These are phyloP conservation scores for Ophioninae sp. DNA, from an alignment of 2,888 invertebrate genomes.

Conservation along the genomic window DNA sequence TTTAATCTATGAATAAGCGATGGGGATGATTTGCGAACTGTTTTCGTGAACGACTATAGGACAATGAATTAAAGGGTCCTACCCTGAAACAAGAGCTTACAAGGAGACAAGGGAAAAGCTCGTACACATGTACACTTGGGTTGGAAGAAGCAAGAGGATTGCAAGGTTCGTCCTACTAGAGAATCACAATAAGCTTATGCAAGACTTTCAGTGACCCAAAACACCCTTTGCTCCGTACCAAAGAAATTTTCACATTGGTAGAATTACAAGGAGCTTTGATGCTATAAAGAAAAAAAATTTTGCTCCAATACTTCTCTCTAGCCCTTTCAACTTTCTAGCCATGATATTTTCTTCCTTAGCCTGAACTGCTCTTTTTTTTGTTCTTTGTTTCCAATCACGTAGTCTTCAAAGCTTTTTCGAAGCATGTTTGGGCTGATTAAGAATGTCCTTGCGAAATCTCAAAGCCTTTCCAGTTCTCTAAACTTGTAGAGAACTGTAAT, in stretches of 20 bases:
- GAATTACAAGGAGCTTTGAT: constrained; percentile 60
- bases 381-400: neutral
- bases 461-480: constrained; percentile 14
- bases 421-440: constrained; percentile 40
- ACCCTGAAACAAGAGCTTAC: constrained; percentile 13
- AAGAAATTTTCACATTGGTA: constrained; percentile 57
- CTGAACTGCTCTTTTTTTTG: constrained; percentile 25
- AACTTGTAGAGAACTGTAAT: constrained; percentile 15
- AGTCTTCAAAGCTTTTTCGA: constrained; percentile 7
- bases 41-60: neutral
- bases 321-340: neutral
- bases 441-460: constrained; percentile 42
- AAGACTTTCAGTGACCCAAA: constrained; percentile 39
- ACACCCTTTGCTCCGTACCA: constrained; percentile 42
- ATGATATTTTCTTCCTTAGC: constrained; percentile 22
- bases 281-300: constrained; percentile 58
- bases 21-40: neutral
- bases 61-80: constrained; percentile 51
- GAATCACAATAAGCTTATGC: constrained; percentile 35
- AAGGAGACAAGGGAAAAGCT: constrained; percentile 32
- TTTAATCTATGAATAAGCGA: too few relatives aligned
- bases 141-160: neutral
- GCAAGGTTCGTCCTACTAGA: constrained; percentile 31
- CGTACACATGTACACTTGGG: constrained; percentile 20
- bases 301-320: neutral